Conservation (phyloP, 2,113 vertebrate species). For the Vulpes lagopus region DNA sequence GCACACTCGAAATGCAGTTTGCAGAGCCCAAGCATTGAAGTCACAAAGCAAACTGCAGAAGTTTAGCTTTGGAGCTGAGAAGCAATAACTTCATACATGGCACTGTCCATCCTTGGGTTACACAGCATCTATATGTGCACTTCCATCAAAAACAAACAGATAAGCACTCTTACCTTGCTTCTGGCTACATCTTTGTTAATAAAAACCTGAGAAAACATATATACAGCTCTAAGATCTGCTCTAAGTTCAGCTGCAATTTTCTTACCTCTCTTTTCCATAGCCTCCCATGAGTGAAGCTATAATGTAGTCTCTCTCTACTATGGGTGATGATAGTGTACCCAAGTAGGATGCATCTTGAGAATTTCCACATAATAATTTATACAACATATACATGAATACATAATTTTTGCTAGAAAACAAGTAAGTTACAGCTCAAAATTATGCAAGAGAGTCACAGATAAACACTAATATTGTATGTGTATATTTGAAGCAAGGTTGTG, state of each 20-base stretch:
- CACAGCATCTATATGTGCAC: not conserved
- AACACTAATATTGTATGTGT: not conserved
- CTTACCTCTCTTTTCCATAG: not conserved
- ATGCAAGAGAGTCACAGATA: not conserved
- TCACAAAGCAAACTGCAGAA: not conserved
- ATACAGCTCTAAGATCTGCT: not conserved
- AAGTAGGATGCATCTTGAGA: not conserved
- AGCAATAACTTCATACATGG: not conserved
- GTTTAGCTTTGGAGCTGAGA: not conserved
- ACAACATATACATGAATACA: not conserved
- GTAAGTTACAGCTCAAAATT: not conserved
- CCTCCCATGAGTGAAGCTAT: not conserved
- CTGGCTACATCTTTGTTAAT: not conserved
- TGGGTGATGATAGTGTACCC: not conserved
- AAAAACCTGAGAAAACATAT: not conserved
- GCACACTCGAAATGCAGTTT: not conserved
- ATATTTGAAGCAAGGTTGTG: not conserved
- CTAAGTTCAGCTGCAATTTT: not conserved
- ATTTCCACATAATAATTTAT: not conserved
- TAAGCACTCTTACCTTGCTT: not conserved
- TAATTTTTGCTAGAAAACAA: not conserved
- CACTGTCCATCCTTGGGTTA: not conserved
- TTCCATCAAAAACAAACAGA: not conserved
- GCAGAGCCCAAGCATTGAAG: not conserved
- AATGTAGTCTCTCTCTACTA: not conserved